Evolutionary conservation across 2,113 vertebrate species (phyloP).

Genomic region (Tichodroma muraria): DNA sequence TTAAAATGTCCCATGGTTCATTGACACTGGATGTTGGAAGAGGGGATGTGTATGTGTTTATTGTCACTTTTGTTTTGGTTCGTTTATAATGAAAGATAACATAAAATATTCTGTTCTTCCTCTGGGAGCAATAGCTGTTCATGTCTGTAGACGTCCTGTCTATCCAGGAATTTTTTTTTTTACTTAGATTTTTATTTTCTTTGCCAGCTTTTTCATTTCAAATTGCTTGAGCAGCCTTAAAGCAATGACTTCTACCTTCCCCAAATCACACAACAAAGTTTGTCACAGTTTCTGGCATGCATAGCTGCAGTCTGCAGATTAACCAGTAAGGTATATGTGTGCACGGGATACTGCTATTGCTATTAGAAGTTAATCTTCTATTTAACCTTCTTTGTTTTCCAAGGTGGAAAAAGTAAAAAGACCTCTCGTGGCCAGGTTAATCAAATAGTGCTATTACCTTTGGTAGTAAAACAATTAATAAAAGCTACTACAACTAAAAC

Average conservation of each 20-base stretch:
- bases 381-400: background rate
- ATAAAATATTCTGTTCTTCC: background rate
- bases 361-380: background rate
- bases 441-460: background rate
- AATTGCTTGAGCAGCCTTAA: background rate
- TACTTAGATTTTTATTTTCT: background rate
- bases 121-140: background rate
- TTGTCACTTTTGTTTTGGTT: background rate
- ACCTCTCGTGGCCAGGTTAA: background rate
- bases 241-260: background rate
- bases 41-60: background rate
- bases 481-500: background rate
- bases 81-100: background rate
- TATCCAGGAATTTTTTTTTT: too few relatives aligned
- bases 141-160: background rate
- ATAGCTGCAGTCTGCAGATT: background rate
- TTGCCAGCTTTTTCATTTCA: background rate
- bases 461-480: background rate
- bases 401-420: background rate
- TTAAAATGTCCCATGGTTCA: background rate
- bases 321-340: background rate
- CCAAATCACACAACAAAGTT: background rate
- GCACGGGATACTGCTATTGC: background rate
- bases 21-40: background rate
- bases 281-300: rapidly evolving